Percentiles rank a stretch among this genome's conserved stretches.
These are phyloP conservation scores for Acrocephalus arundinaceus DNA, from an alignment of 2,113 vertebrate genomes.

Conservation along the genomic window DNA sequence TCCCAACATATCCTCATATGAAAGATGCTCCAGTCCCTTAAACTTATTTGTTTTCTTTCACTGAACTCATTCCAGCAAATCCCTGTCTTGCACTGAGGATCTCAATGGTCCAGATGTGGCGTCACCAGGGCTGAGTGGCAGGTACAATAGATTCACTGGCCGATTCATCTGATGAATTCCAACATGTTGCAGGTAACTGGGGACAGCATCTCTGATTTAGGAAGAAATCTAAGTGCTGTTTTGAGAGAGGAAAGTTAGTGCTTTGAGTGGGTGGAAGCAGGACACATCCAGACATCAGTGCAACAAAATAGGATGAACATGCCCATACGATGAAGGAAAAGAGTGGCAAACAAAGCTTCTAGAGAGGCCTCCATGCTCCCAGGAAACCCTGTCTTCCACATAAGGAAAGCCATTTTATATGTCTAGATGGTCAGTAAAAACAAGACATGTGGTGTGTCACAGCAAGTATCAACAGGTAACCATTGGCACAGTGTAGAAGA, in stretches of 20 bases:
- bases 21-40: neutral
- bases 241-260: neutral
- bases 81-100: neutral
- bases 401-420: neutral
- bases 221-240: neutral
- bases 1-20: neutral
- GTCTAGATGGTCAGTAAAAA: neutral
- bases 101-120: neutral
- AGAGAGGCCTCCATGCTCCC: neutral
- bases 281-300: neutral
- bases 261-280: neutral
- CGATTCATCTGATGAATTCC: neutral
- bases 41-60: neutral
- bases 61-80: neutral
- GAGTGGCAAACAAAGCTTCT: neutral
- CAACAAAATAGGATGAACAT: neutral
- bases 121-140: neutral
- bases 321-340: neutral
- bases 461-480: neutral
- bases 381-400: neutral
- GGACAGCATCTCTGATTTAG: neutral
- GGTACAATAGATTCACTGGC: neutral
- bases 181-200: neutral
- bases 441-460: neutral
- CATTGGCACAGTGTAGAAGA: fast-evolving